Evolutionary conservation across 2,888 invertebrate genomes (phyloP), one percentile per base, ranked within the genome.

Genomic region (Parnassius orleans): DNA sequence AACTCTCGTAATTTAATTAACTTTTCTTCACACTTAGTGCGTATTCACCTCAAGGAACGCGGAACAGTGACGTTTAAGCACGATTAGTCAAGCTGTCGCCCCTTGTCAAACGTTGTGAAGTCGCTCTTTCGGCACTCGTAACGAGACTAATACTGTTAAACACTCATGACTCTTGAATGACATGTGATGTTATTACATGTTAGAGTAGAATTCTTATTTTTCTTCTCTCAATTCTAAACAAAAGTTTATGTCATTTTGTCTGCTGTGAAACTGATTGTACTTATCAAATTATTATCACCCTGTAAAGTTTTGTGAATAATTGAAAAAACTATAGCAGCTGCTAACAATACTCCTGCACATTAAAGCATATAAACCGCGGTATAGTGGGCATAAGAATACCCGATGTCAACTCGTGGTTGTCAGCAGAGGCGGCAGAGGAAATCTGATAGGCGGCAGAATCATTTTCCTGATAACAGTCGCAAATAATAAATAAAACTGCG

Each of bases 11-110:
- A 63, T 58, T 63, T 58, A 42, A 58, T 63, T 63, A 58, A 63
- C 42, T 43, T 63, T 53, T 63, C 63, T 65, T 68, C 64, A 68
- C 61, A 67, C 55, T 52, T 11, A 63, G 9, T 9, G 10, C 64
- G 64, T 68, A 57, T 65, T 60, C 65, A 65, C 61, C 60, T 76
- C 72, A 72, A 76, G 81, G 80, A 81, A 81, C 78, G 53, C 57
- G 53, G 53, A 33, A 79, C 81, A 84, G 78, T 81, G 81, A 81
- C 82, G 80, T 81, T 76, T 70, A 72, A 33, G 69, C 74, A 75
- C 78, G 85, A 91, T 92, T 90, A 87, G 81, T 92, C 90, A 91
- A 84, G 73, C 80, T 87, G 91, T 91, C 92, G 76, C 85, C 91
- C 92, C 90, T 83, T 84, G 88, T 89, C 88, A 87, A 83, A 81